Conservation (phyloP, 2,797 vertebrate genomes). For the Sus cebifrons region DNA sequence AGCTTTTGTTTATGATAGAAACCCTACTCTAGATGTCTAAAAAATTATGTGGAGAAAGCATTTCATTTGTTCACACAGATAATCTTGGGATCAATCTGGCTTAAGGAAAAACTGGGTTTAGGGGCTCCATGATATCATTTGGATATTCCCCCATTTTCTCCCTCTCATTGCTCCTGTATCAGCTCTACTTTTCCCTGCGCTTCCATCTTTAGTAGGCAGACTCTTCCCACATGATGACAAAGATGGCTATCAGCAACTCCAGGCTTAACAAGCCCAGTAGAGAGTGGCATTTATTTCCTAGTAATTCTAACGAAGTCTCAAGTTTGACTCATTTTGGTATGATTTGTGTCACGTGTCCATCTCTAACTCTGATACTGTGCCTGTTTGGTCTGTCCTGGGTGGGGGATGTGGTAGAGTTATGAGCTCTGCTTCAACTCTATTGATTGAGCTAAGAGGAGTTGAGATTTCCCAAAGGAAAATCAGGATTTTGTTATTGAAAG, state of each 20-base stretch:
- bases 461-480: slow-evolving; percentile 28
- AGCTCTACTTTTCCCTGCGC: neutral
- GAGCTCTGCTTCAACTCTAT: neutral
- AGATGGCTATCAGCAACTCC: neutral
- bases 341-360: neutral
- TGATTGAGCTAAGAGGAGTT: neutral
- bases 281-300: neutral
- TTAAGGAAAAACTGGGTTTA: neutral
- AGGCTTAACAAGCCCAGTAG: neutral
- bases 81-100: neutral
- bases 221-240: neutral
- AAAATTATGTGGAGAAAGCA: neutral
- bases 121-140: neutral
- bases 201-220: neutral
- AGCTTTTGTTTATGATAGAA: neutral
- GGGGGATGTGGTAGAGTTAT: neutral
- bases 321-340: neutral
- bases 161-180: neutral
- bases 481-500: neutral
- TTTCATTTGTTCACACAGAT: neutral
- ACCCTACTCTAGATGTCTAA: neutral
- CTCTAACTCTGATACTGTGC: neutral
- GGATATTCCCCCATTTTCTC: neutral
- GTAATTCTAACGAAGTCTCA: neutral
- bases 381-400: neutral